These are phyloP conservation scores for Eospalax fontanierii DNA, from an alignment of 2,797 vertebrate species.

Conservation along the genomic window DNA sequence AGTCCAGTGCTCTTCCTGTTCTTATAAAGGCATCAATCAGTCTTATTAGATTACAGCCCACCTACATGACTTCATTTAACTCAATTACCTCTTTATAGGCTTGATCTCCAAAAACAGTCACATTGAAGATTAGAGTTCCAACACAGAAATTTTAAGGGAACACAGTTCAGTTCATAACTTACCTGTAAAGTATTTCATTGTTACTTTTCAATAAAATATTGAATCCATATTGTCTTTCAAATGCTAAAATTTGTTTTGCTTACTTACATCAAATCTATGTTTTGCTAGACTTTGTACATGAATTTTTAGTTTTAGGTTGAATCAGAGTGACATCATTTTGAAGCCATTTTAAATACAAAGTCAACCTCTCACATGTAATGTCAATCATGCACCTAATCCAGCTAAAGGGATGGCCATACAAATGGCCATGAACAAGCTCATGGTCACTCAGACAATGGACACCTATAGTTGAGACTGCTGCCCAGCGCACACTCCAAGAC, in stretches of 20 bases:
- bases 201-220: slow-evolving; percentile 43
- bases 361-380: background rate
- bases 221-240: slow-evolving; percentile 39
- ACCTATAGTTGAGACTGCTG: too few relatives aligned
- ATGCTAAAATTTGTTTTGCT: slow-evolving; percentile 57
- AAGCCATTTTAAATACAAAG: slow-evolving; percentile 51
- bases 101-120: slow-evolving; percentile 2
- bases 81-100: slow-evolving; percentile 6
- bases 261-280: slow-evolving; percentile 44
- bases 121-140: background rate
- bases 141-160: background rate
- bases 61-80: background rate
- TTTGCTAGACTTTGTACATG: background rate
- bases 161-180: background rate
- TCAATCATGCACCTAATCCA: background rate
- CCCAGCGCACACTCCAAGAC: background rate
- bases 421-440: background rate
- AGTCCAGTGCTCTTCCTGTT: background rate
- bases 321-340: slow-evolving; percentile 29
- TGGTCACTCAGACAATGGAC: background rate
- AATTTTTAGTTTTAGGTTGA: slow-evolving; percentile 42
- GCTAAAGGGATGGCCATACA: background rate
- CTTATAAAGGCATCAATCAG: background rate
- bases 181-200: background rate
- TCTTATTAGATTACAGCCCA: background rate